phyloP scores from a whole-genome alignment of 2,888 invertebrate species.

The Sphecodes monilicornis region DNA sequence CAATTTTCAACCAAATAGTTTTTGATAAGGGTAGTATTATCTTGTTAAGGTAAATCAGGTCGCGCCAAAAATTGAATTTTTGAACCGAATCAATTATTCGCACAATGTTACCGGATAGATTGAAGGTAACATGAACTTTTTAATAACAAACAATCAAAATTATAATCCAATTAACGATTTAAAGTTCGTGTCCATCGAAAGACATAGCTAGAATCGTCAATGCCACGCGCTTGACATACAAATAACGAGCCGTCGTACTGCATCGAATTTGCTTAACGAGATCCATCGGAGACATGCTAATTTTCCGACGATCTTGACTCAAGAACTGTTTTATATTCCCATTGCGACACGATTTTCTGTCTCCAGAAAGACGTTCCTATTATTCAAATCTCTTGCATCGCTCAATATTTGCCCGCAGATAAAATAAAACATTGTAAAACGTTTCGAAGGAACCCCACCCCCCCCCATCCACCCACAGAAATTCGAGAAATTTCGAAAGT shows the following conservation, averaged over 20 bases:
- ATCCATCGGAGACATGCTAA: slow-evolving; percentile 25
- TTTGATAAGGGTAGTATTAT: neutral
- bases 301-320: slow-evolving; percentile 29
- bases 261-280: slow-evolving; percentile 39
- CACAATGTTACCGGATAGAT: neutral
- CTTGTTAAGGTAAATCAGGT: neutral
- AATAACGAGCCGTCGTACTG: slow-evolving; percentile 34
- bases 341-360: neutral
- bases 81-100: neutral
- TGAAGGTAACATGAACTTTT: neutral
- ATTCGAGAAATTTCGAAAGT: neutral
- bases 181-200: neutral
- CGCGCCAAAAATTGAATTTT: neutral
- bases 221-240: slow-evolving; percentile 31
- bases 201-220: slow-evolving; percentile 4
- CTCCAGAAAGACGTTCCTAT: neutral
- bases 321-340: neutral
- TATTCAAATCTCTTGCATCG: neutral
- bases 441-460: neutral
- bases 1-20: neutral
- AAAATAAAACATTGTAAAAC: neutral
- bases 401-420: slow-evolving; percentile 5
- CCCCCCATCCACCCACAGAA: neutral
- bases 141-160: neutral
- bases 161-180: neutral